Percentiles rank a stretch among this genome's conserved stretches.
These are phyloP conservation scores for Echinometra lucunter DNA, from an alignment of 53 echinoderm and acorn worm species.

Conservation along the genomic window DNA sequence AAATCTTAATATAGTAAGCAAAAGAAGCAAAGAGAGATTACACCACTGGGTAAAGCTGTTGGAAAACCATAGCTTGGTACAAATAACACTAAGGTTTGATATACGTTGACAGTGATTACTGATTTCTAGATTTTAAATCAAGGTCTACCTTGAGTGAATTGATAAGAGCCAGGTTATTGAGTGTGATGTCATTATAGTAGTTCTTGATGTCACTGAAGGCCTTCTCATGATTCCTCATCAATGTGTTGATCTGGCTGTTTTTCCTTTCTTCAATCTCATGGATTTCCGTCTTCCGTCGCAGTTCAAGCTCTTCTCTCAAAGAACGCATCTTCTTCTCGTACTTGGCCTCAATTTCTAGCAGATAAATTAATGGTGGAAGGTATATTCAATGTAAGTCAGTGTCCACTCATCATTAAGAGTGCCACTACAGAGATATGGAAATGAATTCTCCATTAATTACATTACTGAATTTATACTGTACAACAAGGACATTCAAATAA, in stretches of 20 bases:
- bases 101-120: neutral
- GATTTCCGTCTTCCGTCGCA: constrained; percentile 92
- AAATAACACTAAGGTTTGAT: too few relatives aligned
- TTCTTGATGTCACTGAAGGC: constrained; percentile 99
- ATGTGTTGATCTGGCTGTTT: constrained; percentile 97
- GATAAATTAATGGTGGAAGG: neutral
- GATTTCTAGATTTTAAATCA: neutral
- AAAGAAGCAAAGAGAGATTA: neutral
- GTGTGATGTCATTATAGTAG: constrained; percentile 98
- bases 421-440: neutral
- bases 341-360: constrained; percentile 93
- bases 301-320: constrained; percentile 93
- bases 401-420: neutral
- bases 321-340: constrained; percentile 97
- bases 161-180: constrained; percentile 97
- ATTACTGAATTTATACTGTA: too few relatives aligned
- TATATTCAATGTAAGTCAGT: neutral
- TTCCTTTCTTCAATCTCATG: constrained; percentile 98
- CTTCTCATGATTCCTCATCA: constrained; percentile 98
- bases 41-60: neutral
- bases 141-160: constrained; percentile 94
- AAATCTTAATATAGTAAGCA: neutral
- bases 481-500: too few relatives aligned
- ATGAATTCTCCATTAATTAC: neutral
- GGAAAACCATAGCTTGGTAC: neutral